Evolutionary conservation across 2,113 vertebrate genomes (phyloP), one percentile per base, ranked within the genome.

Genomic region (Morphnarchus princeps): DNA sequence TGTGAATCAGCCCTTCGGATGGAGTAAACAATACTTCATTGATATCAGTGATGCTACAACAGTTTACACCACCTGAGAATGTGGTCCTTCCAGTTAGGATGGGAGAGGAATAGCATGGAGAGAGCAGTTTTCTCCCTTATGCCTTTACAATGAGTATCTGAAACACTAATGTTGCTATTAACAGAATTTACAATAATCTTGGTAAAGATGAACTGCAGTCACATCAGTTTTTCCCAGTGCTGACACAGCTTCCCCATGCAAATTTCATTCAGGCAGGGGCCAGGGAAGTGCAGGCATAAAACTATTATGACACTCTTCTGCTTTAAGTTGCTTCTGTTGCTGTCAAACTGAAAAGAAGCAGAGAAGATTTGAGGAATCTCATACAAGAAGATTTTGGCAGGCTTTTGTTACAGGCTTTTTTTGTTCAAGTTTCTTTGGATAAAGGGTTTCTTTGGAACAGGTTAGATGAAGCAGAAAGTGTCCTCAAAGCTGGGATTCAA

Each of bases 191-290:
- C 49, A 82, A 59, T 66, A 80, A 85, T 14, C 20, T 82, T 80
- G 49, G 50, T 73, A 70, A 82, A 86, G 78, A 70, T 67, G 55
- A 94, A 58, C 38, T 94, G 61, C 70, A 89, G 54, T 47, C 63
- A 34, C 84, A 90, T 88, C 81, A 94, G 54, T 72, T 95, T 95
- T 79, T 82, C 36, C 58, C 66, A 45, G 40, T 40, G 87, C 96
- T 97, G 91, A 95, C 62, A 79, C 81, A 94, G 89, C 87, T 88
- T 86, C n/a, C 78, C 11, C 0, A 2, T 62, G 47, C 29, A 94
- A 91, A 88, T 59, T 66, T 87, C 38, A 65, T 77, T 92, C 69
- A 72, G 0, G 0, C 24, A 80, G 89, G 38, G 49, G n/a, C 66
- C 42, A 70, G 58, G 5, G 21, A 90, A 90, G 42, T 40, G 29